A percentile compares a stretch with the other conserved stretches of the same genome.
Evolutionary conservation across 92 coral and sea anemone genomes (phyloP).

Genomic region (Actinernus sp.): DNA sequence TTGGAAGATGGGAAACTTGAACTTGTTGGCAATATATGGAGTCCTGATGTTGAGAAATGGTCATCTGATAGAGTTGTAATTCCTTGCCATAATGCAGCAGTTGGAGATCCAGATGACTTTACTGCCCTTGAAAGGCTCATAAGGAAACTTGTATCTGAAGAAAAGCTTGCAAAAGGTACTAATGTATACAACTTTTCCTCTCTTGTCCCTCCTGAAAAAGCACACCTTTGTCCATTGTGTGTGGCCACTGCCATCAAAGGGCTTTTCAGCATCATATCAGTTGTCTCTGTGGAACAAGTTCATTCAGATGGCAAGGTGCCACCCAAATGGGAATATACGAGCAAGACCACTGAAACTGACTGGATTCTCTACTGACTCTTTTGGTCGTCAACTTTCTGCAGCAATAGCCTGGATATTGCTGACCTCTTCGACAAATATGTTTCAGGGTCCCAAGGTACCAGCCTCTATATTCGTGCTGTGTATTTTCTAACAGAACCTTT

Average conservation of each 20-base stretch:
- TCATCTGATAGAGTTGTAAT: not conserved
- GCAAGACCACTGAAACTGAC: slow-evolving; percentile 39
- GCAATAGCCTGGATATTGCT: slow-evolving; percentile 39
- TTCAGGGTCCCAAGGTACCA: slow-evolving; percentile 27
- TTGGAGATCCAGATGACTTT: slow-evolving; percentile 60
- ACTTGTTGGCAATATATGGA: slow-evolving; percentile 26
- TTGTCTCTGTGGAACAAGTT: slow-evolving; percentile 29
- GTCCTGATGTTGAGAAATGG: slow-evolving; percentile 30
- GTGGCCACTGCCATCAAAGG: slow-evolving; percentile 53
- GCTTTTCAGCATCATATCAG: slow-evolving; percentile 37
- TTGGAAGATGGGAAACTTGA: slow-evolving; percentile 19
- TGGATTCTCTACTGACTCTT: slow-evolving; percentile 65
- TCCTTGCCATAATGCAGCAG: slow-evolving; percentile 15
- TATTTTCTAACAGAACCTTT: slow-evolving; percentile 28
- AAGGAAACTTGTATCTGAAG: slow-evolving; percentile 14
- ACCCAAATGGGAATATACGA: slow-evolving; percentile 28
- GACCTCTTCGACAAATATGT: slow-evolving; percentile 15
- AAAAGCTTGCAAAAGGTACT: slow-evolving; percentile 32
- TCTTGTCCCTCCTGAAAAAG: slow-evolving; percentile 17
- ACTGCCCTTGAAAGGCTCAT: slow-evolving; percentile 40
- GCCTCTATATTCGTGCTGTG: slow-evolving; percentile 27
- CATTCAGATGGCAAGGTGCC: slow-evolving; percentile 7
- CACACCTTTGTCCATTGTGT: slow-evolving; percentile 52
- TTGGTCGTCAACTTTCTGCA: slow-evolving; percentile 60
- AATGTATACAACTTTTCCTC: slow-evolving; percentile 32